Base-by-base conservation (phyloP, 1,140 invertebrate species). In the Calephelis virginiensis region DNA sequence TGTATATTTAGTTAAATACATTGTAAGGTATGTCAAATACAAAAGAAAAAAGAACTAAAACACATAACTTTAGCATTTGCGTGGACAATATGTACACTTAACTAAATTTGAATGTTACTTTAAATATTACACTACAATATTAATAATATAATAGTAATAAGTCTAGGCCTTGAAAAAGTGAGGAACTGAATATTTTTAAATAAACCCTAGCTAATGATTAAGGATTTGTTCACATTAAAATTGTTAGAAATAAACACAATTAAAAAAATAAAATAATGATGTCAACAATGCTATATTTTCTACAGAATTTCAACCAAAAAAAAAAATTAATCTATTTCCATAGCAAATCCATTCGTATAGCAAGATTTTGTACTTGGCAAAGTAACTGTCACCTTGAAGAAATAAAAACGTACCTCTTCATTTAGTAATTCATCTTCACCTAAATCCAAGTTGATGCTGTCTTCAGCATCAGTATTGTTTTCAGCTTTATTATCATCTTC, bases 381-480 rank as follows among this genome's bases (percentile, higher is more conserved):
- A 71, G 73, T 81, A 70, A 90, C 76, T 71, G 83, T 82, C 63
- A 90, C 80, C 64, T 76, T 85, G 83, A 91, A 90, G 81, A 90
- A 71, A 91, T 91, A 90, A 73, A 82, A 91, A 87, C 85, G 74
- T 90, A 92, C 95, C 93, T 96, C 95, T 88, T 96, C 95, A 74
- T 94, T 95, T 64, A 96, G 93, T 50, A 96, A 91, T 91, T 96
- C 95, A 88, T 96, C 96, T 89, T 96, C 95, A 49, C 94, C 95
- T 80, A 96, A 94, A 67, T 95, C 96, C 66, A 96, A 90, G 85
- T 96, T 96, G 53, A 96, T 96, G 14, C 95, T 96, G 89, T 96
- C 95, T 80, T 96, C 95, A 67, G 95, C 94, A 72, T 95, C 94
- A 70, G 93, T 88, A 67, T 89, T 90, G 66, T 92, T 91, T 61